These are phyloP conservation scores for Phymastichus coffea DNA, from an alignment of 1,140 invertebrate species.

Conservation along the genomic window DNA sequence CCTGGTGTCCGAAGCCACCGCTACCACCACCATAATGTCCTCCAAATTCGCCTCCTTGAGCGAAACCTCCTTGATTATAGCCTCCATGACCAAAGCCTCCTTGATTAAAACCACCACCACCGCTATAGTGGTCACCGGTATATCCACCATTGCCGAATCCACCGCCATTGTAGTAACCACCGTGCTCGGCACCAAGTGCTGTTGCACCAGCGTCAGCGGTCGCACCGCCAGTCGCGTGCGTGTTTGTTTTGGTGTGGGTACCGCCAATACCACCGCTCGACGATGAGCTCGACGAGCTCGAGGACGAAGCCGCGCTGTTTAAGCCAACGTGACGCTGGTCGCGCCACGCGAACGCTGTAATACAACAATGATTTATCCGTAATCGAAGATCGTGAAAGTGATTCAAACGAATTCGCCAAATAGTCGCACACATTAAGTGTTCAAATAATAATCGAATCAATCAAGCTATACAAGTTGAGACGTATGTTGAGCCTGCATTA, in stretches of 20 bases:
- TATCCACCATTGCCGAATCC: not conserved
- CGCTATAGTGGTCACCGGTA: not conserved
- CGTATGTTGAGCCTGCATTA: too few relatives aligned
- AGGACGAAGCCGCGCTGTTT: slow-evolving; percentile 16
- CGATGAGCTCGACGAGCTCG: not conserved
- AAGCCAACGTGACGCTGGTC: not conserved
- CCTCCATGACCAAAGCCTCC: slow-evolving; percentile 7
- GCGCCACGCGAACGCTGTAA: not conserved
- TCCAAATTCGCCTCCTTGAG: not conserved
- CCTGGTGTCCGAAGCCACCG: not conserved
- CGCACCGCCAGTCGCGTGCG: slow-evolving; percentile 27
- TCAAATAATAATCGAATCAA: too few relatives aligned
- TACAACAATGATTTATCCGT: not conserved
- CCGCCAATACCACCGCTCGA: slow-evolving; percentile 1
- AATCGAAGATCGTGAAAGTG: not conserved
- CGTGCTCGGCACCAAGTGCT: slow-evolving; percentile 8
- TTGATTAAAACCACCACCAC: slow-evolving; percentile 2
- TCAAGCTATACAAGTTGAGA: too few relatives aligned
- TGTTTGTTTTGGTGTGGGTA: slow-evolving; percentile 28
- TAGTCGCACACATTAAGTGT: too few relatives aligned
- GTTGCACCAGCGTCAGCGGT: slow-evolving; percentile 27
- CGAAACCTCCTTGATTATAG: not conserved
- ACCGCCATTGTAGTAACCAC: not conserved
- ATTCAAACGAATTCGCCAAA: not conserved
- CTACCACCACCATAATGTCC: not conserved